Evolutionary conservation across 2,797 vertebrate species (phyloP), one percentile per base, ranked within the genome.

Genomic region (Mus spretus): DNA sequence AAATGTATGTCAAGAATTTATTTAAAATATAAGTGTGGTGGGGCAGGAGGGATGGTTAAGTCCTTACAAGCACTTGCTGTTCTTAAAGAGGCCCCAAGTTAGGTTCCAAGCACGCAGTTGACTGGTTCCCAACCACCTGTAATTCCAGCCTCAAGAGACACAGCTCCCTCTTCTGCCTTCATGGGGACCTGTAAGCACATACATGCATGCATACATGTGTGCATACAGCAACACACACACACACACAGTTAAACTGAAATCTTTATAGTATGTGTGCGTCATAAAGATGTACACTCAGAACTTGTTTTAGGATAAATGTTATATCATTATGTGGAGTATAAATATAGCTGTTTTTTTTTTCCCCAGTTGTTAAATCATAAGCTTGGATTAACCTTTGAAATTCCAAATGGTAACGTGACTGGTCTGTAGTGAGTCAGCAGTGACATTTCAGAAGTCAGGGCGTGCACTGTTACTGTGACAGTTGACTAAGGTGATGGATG

Each of bases 211-310:
- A 44, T 44, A 4, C 44, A 22, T 22, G 4, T 53, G 31, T 24
- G 19, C 20, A n/a, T n/a, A 53, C 10, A 70, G 13, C 13, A 53
- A 72, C 14, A 86, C 14, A n/a, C 31, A 65, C 6, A 86, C 50
- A 50, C 50, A 19, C 26, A 67, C 50, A 47, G 31, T 55, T n/a
- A 37, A 53, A 85, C 50, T 20, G 4, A 70, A 63, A 44, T 44
- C 37, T 85, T 24, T 70, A 53, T n/a, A 70, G 22, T 53, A 28
- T 57, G 19, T 40, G 17, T 70, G 84, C 37, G 34, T 91, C 24
- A 57, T 93, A 70, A 75, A 91, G 65, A 81, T 55, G 7, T 65
- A 91, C 17, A 80, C 26, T 95, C 34, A 80, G 81, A 91, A 78
- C 31, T 75, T 84, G 28, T 44, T 88, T 89, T 70, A 92, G 90